phyloP scores from a whole-genome alignment of 2,888 invertebrate species.

The Strigamia transsilvanica region DNA sequence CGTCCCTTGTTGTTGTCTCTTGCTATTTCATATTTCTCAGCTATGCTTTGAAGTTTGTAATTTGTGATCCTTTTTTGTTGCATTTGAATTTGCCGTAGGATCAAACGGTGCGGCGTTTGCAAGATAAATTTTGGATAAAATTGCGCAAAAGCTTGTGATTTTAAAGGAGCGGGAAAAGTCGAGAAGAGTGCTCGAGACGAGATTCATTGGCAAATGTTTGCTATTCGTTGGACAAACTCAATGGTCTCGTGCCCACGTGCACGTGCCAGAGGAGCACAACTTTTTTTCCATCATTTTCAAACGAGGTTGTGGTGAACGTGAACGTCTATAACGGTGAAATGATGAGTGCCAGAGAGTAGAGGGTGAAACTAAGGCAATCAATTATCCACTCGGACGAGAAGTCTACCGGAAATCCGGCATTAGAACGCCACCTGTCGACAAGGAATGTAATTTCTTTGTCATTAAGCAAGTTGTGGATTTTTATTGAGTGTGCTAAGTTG shows the following conservation, averaged over 20 bases:
- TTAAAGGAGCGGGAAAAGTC: neutral
- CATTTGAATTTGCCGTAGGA: no score
- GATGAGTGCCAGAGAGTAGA: constrained; percentile 20
- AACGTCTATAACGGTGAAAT: constrained; percentile 26
- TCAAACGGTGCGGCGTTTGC: no score
- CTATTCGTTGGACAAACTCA: constrained; percentile 21
- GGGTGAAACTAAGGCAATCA: constrained; percentile 26
- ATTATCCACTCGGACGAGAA: constrained; percentile 30
- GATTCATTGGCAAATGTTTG: constrained; percentile 15
- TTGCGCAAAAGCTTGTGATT: neutral
- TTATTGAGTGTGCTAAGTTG: constrained; percentile 30
- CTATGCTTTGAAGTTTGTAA: no score
- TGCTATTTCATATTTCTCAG: no score
- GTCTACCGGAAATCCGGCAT: constrained; percentile 26
- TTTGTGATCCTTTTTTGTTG: no score
- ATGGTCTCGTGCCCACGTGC: constrained; percentile 12
- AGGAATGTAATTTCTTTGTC: constrained; percentile 30
- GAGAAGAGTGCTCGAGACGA: neutral
- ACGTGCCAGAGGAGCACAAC: constrained; percentile 25
- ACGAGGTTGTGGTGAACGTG: constrained; percentile 16
- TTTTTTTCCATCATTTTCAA: constrained; percentile 14
- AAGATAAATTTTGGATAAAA: neutral
- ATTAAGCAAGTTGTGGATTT: constrained; percentile 21
- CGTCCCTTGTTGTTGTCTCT: no score
- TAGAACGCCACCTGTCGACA: constrained; percentile 30